A percentile compares a stretch with the other conserved stretches of the same genome.
These are phyloP conservation scores for Colletes latitarsis DNA, from an alignment of 1,140 invertebrate genomes.

Conservation along the genomic window DNA sequence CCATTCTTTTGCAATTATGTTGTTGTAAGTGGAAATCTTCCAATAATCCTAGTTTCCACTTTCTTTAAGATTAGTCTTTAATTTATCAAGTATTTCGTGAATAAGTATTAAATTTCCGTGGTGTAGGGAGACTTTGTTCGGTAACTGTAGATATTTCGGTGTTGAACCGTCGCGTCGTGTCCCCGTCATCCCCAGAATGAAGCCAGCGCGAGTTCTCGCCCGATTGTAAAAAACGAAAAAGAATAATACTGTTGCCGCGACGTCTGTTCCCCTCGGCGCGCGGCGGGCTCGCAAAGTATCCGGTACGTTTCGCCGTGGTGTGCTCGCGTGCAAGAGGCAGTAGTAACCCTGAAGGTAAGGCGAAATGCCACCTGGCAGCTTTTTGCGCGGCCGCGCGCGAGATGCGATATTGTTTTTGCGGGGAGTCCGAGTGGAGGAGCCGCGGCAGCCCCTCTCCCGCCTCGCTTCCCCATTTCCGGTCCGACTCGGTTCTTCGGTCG, in stretches of 20 bases:
- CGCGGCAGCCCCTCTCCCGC: slow-evolving; percentile 33
- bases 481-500: slow-evolving; percentile 21
- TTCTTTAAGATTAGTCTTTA: too few species aligned
- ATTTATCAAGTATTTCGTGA: too few species aligned
- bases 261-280: background rate
- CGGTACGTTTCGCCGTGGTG: slow-evolving; percentile 32
- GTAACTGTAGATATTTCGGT: too few species aligned
- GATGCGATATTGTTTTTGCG: slow-evolving; percentile 79
- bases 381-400: slow-evolving; percentile 73
- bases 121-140: too few species aligned
- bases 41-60: too few species aligned
- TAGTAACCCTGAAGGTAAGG: slow-evolving; percentile 74
- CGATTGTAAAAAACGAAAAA: background rate
- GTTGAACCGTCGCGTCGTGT: too few species aligned
- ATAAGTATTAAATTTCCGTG: too few species aligned
- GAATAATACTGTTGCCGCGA: background rate
- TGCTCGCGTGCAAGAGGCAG: slow-evolving; percentile 63
- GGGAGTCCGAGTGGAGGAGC: slow-evolving; percentile 51
- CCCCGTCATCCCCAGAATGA: background rate
- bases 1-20: too few species aligned
- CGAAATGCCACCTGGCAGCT: slow-evolving; percentile 81
- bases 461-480: slow-evolving; percentile 70
- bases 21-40: too few species aligned
- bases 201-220: background rate
- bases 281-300: slow-evolving; percentile 1